These are phyloP conservation scores for Scaptomyza parva DNA, from an alignment of 2,888 invertebrate genomes.

Conservation along the genomic window DNA sequence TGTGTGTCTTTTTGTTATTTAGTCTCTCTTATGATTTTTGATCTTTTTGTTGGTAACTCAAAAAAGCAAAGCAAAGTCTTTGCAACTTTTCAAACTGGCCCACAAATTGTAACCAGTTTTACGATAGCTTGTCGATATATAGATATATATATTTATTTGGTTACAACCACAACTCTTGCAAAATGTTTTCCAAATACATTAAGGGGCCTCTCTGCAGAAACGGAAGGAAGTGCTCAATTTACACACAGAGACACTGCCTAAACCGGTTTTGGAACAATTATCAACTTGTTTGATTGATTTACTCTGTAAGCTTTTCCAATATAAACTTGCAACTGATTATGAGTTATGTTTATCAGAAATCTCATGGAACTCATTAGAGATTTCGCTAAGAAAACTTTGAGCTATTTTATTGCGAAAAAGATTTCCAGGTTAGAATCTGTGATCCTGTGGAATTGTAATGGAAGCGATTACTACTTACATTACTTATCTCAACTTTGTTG, in stretches of 20 bases:
- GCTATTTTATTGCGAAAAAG: too few species aligned
- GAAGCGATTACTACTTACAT: too few species aligned
- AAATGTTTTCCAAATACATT: constrained; percentile 35
- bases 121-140: constrained; percentile 12
- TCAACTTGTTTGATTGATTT: not conserved
- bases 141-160: too few species aligned
- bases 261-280: constrained; percentile 26
- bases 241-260: constrained; percentile 32
- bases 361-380: too few species aligned
- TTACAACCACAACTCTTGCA: constrained; percentile 29
- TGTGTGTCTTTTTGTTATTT: not conserved
- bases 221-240: constrained; percentile 72
- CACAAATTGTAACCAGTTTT: constrained; percentile 49
- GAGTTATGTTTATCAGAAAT: too few species aligned
- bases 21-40: not conserved
- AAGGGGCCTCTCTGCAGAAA: constrained; percentile 47
- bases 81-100: constrained; percentile 45
- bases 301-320: too few species aligned
- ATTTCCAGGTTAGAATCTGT: too few species aligned
- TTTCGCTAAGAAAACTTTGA: too few species aligned
- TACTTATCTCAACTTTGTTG: constrained; percentile 11
- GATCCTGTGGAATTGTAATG: too few species aligned
- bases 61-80: constrained; percentile 15
- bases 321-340: too few species aligned
- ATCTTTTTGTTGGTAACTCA: constrained; percentile 2